Base-by-base conservation (phyloP, 2,113 vertebrate genomes). In the Ibidorhyncha struthersii region DNA sequence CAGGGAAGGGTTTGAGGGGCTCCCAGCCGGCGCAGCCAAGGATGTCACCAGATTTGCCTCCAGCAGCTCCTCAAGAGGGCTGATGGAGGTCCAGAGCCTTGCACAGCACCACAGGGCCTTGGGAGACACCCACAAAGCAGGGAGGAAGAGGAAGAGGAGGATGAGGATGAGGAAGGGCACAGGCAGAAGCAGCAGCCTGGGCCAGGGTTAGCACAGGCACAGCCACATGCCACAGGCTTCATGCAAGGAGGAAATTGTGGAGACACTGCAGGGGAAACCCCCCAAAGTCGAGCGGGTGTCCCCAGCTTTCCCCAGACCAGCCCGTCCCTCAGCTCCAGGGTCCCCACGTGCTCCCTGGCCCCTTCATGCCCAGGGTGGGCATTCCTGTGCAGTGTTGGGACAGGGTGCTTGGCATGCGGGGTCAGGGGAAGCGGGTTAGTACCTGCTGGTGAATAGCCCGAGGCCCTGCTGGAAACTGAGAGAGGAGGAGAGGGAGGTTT, bases 401-500 rank as follows among this genome's bases (percentile, higher is more conserved):
- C 77, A 86, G 27, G 41, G 74, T 27, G 67, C 18, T 87, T 9
- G 1, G 55, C 81, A 97, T 97, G 97, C 97, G 0, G 90, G 70
- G 50, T 40, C 23, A 30, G 55, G 55, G 83, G 80, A 89, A 89
- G 92, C 3, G 76, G 95, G 97, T 98, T 98, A 99, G 98, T 99
- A 99, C 99, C 99, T 99, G 99, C 98, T 99, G 99, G 98, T 98
- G 98, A 98, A 99, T 98, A 98, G 99, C 97, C 91, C 99, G 98
- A 98, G 98, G 98, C 98, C 98, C 99, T 90, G 98, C 97, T 98
- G 98, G 98, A 98, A 99, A 99, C 99, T 99, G 98, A 97, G 95
- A 96, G 93, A 98, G 97, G 97, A 98, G 97, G 82, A 98, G 96
- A 98, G 98, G 97, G 90, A 98, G 82, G 74, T 94, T 94, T 66